Conservation (phyloP, 2,113 vertebrate genomes). For the Rhinoptilus africanus region DNA sequence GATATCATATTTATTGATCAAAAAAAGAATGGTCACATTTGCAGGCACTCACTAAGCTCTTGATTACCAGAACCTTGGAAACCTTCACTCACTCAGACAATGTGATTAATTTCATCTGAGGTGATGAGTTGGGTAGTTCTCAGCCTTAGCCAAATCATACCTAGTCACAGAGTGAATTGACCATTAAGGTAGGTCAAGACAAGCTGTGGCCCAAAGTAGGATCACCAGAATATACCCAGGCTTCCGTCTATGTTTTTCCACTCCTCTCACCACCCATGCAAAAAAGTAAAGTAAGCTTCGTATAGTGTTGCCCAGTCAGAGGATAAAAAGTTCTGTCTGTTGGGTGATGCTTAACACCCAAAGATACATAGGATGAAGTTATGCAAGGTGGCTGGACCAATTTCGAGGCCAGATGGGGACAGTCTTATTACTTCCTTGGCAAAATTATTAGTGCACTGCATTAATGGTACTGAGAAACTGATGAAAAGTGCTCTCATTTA, state of each 20-base stretch:
- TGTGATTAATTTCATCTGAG: neutral
- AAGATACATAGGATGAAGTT: neutral
- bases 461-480: neutral
- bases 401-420: neutral
- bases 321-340: neutral
- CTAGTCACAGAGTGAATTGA: neutral
- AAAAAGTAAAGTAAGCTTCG: neutral
- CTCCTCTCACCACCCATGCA: neutral
- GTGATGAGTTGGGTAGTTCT: neutral
- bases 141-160: neutral
- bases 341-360: neutral
- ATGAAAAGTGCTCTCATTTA: neutral
- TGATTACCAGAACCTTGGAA: neutral
- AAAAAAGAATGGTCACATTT: neutral
- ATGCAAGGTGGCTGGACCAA: neutral
- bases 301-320: neutral
- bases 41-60: neutral
- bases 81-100: neutral
- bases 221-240: neutral
- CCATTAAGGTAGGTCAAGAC: neutral
- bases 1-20: neutral
- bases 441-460: neutral
- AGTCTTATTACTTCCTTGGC: neutral
- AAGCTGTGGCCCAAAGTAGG: neutral
- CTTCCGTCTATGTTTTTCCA: neutral